These are phyloP conservation scores for Mesitornis unicolor DNA, from an alignment of 2,113 vertebrate species.

Conservation along the genomic window DNA sequence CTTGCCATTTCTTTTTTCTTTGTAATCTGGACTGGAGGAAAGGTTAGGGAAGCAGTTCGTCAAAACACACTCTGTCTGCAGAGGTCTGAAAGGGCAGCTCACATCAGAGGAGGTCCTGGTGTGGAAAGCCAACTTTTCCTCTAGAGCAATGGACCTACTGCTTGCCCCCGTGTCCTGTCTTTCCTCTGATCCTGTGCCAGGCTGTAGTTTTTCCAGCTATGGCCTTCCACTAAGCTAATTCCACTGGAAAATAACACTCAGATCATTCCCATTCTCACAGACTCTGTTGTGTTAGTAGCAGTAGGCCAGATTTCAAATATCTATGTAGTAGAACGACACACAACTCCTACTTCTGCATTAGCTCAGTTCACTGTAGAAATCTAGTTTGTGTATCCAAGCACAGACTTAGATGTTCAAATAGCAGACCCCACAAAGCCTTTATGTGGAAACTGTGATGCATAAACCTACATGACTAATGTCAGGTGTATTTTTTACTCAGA, in stretches of 20 bases:
- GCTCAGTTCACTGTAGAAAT: background rate
- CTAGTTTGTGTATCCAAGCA: background rate
- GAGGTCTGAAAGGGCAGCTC: background rate
- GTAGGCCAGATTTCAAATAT: background rate
- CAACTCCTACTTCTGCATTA: background rate
- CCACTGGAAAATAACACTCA: background rate
- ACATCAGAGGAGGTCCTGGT: background rate
- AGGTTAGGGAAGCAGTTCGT: background rate
- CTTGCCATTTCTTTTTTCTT: background rate
- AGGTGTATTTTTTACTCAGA: background rate
- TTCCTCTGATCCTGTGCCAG: slow-evolving; percentile 21
- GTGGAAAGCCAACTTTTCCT: background rate
- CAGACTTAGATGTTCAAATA: background rate
- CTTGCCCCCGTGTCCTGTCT: background rate
- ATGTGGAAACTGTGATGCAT: background rate
- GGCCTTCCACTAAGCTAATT: background rate
- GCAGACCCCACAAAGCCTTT: background rate
- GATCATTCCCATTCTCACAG: background rate
- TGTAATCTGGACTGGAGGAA: background rate
- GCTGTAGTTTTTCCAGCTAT: background rate
- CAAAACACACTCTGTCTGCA: background rate
- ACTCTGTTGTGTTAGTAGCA: background rate
- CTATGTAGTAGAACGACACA: background rate
- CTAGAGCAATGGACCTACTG: background rate
- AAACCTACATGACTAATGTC: background rate